Evolutionary conservation across 64 coral and sea anemone species (phyloP).

Genomic region (Platygyra sinensis): DNA sequence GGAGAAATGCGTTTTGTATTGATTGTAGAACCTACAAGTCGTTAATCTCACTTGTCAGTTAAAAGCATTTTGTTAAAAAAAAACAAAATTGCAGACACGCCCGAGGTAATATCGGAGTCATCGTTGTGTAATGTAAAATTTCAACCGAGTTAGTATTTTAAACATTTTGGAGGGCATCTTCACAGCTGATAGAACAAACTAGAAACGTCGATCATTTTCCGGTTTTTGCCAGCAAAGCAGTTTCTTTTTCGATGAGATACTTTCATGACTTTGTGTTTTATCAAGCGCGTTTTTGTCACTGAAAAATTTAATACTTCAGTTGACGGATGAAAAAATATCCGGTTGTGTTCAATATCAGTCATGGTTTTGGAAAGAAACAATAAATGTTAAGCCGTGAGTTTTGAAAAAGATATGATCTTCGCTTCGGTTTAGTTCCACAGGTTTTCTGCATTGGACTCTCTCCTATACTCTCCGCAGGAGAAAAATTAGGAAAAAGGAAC

Average conservation of each 20-base stretch:
- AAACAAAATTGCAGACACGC: not conserved
- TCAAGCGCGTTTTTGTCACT: not conserved
- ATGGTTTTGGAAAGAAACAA: not conserved
- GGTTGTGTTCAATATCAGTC: not conserved
- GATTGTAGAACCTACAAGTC: not conserved
- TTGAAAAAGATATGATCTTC: not conserved
- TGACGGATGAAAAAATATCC: not conserved
- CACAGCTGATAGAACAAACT: not conserved
- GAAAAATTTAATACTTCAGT: not conserved
- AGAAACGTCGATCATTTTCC: not conserved
- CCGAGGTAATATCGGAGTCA: not conserved
- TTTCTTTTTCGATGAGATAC: no score
- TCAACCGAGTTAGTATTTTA: not conserved
- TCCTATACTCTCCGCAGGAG: no score
- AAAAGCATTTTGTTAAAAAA: not conserved
- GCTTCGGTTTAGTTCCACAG: no score
- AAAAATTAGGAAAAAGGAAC: no score
- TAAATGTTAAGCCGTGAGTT: not conserved
- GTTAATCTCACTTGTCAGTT: not conserved
- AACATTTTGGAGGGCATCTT: not conserved
- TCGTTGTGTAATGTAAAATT: not conserved
- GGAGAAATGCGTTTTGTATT: not conserved
- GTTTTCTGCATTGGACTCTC: no score
- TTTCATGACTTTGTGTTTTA: not conserved
- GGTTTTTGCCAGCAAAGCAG: no score